Conservation (phyloP, 2,888 invertebrate species). For the Pyralis farinalis region DNA sequence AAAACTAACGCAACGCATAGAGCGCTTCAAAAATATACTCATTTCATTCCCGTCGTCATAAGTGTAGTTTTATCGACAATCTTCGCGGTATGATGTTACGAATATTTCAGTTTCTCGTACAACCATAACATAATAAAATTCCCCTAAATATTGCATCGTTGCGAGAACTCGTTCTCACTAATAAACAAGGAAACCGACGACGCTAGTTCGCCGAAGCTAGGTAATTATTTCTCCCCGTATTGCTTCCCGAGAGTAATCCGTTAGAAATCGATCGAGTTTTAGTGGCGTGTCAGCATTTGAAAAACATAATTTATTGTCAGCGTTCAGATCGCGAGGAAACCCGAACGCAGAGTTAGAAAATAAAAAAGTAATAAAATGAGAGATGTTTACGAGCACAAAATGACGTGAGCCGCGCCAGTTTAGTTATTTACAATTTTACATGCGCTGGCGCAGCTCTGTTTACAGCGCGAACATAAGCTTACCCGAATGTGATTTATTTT, state of each 20-base stretch:
- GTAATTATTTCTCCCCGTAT: constrained; percentile 72
- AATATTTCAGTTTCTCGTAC: constrained; percentile 1
- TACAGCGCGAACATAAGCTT: constrained; percentile 47
- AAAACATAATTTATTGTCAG: constrained; percentile 79
- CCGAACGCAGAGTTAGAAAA: constrained; percentile 74
- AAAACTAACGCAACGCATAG: constrained; percentile 32
- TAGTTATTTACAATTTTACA: constrained; percentile 55
- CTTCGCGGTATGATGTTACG: neutral
- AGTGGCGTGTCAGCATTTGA: constrained; percentile 79
- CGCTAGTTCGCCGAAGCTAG: constrained; percentile 67
- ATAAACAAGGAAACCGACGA: constrained; percentile 75
- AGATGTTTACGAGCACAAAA: constrained; percentile 78
- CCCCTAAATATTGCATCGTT: constrained; percentile 32
- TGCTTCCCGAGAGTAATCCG: constrained; percentile 75
- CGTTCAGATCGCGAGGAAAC: constrained; percentile 75
- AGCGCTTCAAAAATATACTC: constrained; percentile 11
- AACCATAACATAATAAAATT: constrained; percentile 29
- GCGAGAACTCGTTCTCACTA: constrained; percentile 64
- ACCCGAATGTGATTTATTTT: constrained; percentile 62
- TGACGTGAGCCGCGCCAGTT: constrained; percentile 68
- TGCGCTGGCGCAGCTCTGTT: constrained; percentile 41
- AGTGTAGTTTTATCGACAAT: too few species aligned
- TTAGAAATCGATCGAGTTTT: constrained; percentile 80
- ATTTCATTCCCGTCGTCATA: neutral
- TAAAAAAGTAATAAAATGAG: constrained; percentile 78